These are phyloP conservation scores for Pyrrhia umbra DNA, from an alignment of 2,888 invertebrate species.

Conservation along the genomic window DNA sequence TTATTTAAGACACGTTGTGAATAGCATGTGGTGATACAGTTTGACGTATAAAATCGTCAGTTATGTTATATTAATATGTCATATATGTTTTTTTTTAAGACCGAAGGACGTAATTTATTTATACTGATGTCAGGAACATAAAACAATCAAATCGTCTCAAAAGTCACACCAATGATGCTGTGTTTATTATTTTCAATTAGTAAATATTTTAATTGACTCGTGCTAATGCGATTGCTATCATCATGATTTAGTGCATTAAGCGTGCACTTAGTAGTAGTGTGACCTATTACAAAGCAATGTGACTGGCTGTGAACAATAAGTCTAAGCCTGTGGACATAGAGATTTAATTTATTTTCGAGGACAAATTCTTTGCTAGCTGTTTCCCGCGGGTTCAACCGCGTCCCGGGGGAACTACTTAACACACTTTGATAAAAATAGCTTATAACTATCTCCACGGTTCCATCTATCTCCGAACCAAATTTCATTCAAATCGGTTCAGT, in stretches of 20 bases:
- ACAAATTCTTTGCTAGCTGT: too few species aligned
- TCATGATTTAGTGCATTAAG: conserved; percentile 21
- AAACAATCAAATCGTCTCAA: not conserved
- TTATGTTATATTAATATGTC: conserved; percentile 3
- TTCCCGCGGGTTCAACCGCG: too few species aligned
- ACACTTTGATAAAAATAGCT: too few species aligned
- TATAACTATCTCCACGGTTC: too few species aligned
- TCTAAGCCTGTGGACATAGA: not conserved
- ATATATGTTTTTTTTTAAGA: not conserved
- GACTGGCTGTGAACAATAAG: not conserved
- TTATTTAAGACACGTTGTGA: not conserved
- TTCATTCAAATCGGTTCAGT: too few species aligned
- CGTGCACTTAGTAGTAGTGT: conserved; percentile 17
- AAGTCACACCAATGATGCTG: not conserved
- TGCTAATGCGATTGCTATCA: conserved; percentile 25
- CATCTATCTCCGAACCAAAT: too few species aligned
- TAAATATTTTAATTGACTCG: conserved; percentile 15
- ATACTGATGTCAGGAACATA: too few species aligned
- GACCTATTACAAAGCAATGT: not conserved
- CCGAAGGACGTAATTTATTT: too few species aligned
- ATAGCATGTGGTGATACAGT: not conserved
- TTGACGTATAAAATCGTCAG: not conserved
- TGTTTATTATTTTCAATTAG: not conserved
- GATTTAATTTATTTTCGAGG: not conserved
- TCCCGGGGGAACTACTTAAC: too few species aligned